A percentile compares a stretch with the other conserved stretches of the same genome.
Evolutionary conservation across 2,888 invertebrate genomes (phyloP).

Genomic region (Erannis defoliaria): DNA sequence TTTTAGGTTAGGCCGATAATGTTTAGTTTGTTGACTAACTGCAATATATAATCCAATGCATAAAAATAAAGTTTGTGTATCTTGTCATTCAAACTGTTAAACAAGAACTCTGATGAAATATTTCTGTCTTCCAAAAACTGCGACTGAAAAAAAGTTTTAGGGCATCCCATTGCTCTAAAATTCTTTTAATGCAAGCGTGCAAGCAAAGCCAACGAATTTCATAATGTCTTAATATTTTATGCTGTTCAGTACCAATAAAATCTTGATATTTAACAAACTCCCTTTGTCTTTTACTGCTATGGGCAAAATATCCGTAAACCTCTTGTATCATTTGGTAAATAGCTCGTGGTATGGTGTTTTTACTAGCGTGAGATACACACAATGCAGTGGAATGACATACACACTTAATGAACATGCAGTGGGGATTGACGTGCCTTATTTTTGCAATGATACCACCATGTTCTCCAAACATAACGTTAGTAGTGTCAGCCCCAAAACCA

Average conservation of each 20-base stretch:
- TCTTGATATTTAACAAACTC: not conserved
- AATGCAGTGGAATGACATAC: conserved; percentile 7
- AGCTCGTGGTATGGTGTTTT: conserved; percentile 3
- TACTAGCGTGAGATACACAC: conserved; percentile 6
- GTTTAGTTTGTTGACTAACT: not conserved
- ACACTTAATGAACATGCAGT: conserved; percentile 4
- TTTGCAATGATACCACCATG: not conserved
- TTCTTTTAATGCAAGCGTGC: not conserved
- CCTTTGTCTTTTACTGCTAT: not conserved
- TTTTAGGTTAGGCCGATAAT: too few relatives aligned
- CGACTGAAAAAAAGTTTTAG: not conserved
- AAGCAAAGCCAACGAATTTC: not conserved
- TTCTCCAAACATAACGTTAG: conserved; percentile 3
- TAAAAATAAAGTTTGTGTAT: not conserved
- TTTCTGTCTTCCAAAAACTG: not conserved
- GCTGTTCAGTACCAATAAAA: not conserved
- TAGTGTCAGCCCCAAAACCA: conserved; percentile 1
- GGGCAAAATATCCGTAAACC: not conserved
- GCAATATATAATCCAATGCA: not conserved
- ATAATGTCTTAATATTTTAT: not conserved
- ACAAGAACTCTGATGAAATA: not conserved
- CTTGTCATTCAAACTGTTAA: not conserved
- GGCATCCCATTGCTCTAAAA: not conserved
- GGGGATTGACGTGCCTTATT: not conserved
- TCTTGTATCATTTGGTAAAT: not conserved